These are phyloP conservation scores for Catajapyx aquilonaris DNA, from an alignment of 1,140 invertebrate genomes.

Conservation along the genomic window DNA sequence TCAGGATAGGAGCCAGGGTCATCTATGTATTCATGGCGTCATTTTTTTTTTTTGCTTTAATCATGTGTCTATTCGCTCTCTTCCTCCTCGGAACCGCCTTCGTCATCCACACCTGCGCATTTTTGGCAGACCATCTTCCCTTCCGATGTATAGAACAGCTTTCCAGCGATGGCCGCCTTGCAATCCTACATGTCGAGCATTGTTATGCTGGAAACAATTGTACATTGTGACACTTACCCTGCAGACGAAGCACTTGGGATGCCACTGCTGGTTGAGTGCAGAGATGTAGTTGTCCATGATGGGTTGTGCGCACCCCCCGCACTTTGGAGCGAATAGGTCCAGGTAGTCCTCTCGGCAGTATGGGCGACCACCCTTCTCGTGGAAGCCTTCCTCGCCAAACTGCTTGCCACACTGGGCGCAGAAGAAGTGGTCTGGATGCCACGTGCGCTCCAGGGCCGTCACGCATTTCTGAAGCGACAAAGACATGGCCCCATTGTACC, in stretches of 20 bases:
- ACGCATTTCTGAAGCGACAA: slow-evolving; percentile 77
- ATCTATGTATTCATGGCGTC: no score
- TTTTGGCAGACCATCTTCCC: slow-evolving; percentile 74
- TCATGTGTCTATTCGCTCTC: neutral
- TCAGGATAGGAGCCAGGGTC: no score
- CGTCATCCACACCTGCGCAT: slow-evolving; percentile 49
- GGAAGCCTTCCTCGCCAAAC: slow-evolving; percentile 91
- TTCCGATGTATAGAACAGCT: slow-evolving; percentile 88
- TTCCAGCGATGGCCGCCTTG: slow-evolving; percentile 70
- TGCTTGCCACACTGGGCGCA: slow-evolving; percentile 94
- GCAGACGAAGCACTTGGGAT: slow-evolving; percentile 98
- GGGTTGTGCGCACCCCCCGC: slow-evolving; percentile 84
- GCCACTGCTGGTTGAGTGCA: slow-evolving; percentile 93
- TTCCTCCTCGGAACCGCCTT: slow-evolving; percentile 38
- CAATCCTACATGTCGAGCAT: slow-evolving; percentile 47
- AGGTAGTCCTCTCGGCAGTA: slow-evolving; percentile 93
- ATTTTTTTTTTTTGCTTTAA: no score
- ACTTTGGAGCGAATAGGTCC: slow-evolving; percentile 97
- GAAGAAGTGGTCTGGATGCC: slow-evolving; percentile 99
- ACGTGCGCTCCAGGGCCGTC: slow-evolving; percentile 92
- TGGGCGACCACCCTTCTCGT: slow-evolving; percentile 80
- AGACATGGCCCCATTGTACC: no score
- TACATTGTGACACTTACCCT: slow-evolving; percentile 49
- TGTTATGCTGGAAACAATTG: slow-evolving; percentile 6
- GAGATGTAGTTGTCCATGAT: slow-evolving; percentile 99